Conservation (phyloP, 2,888 invertebrate species). For the Anodontia alba region DNA sequence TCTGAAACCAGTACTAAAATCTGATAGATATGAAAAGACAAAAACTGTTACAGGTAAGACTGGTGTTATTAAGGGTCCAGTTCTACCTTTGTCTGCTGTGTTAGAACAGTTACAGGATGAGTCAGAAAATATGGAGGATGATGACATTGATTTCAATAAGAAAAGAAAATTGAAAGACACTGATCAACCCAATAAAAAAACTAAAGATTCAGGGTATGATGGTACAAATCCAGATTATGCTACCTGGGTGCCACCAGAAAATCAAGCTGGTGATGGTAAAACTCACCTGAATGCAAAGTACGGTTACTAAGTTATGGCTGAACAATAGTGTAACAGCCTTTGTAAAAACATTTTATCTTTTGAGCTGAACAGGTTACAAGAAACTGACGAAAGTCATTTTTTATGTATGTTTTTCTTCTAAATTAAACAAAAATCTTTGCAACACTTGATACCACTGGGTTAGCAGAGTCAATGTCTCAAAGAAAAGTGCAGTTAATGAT, state of each 20-base stretch:
- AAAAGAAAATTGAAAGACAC: conserved; percentile 40
- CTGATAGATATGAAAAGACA: neutral
- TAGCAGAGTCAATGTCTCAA: too few species aligned
- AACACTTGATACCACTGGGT: too few species aligned
- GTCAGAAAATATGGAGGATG: conserved; percentile 19
- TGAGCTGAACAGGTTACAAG: too few species aligned
- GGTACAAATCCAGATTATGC: conserved; percentile 88
- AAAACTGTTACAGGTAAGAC: neutral
- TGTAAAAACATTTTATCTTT: too few species aligned
- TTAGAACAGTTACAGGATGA: conserved; percentile 56
- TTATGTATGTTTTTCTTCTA: too few species aligned
- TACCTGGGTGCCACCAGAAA: conserved; percentile 91
- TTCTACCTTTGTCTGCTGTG: conserved; percentile 55
- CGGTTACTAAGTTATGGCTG: conserved; percentile 90
- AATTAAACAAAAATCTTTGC: too few species aligned
- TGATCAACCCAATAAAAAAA: conserved; percentile 24
- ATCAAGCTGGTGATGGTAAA: conserved; percentile 91
- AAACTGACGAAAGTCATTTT: too few species aligned
- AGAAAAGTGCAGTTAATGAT: too few species aligned
- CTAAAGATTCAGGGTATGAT: conserved; percentile 25
- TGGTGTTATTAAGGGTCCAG: conserved; percentile 34
- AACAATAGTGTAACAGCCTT: too few species aligned
- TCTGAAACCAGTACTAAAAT: neutral
- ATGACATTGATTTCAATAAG: neutral
- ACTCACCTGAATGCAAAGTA: conserved; percentile 91